Evolutionary conservation across 2,113 vertebrate species (phyloP).

Genomic region (Gallinago jamesoni): DNA sequence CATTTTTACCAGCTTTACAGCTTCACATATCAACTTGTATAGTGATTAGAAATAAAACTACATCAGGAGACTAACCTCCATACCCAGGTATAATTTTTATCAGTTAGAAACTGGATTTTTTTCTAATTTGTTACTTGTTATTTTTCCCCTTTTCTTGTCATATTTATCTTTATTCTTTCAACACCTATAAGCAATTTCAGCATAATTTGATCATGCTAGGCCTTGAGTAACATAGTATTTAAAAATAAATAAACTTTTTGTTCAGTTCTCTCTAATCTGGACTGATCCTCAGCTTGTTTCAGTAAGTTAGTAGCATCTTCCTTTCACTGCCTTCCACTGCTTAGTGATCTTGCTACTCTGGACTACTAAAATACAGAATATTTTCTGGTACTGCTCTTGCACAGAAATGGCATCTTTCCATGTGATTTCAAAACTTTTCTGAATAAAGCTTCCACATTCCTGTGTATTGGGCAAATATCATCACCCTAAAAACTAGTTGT

Average conservation of each 20-base stretch:
- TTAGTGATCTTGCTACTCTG: not conserved
- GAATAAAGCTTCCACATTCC: not conserved
- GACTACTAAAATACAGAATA: not conserved
- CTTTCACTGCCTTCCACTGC: not conserved
- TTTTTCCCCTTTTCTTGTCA: not conserved
- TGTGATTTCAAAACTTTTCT: not conserved
- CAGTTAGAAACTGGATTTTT: not conserved
- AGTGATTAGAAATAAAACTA: conserved; percentile 3
- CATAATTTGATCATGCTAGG: not conserved
- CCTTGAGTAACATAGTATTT: not conserved
- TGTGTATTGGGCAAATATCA: not conserved
- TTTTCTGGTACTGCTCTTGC: not conserved
- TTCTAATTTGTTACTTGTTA: not conserved
- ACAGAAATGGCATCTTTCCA: not conserved
- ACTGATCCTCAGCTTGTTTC: not conserved
- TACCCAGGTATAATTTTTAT: not conserved
- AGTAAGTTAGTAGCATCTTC: not conserved
- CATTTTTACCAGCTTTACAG: not conserved
- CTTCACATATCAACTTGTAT: not conserved
- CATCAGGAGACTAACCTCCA: not conserved
- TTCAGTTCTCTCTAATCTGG: not conserved
- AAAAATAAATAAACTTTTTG: not conserved
- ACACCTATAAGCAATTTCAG: not conserved
- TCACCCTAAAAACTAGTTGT: not conserved
- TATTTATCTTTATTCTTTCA: not conserved